These are phyloP conservation scores for Drosophila acutilabella DNA, from an alignment of 2,888 invertebrate genomes.

Conservation along the genomic window DNA sequence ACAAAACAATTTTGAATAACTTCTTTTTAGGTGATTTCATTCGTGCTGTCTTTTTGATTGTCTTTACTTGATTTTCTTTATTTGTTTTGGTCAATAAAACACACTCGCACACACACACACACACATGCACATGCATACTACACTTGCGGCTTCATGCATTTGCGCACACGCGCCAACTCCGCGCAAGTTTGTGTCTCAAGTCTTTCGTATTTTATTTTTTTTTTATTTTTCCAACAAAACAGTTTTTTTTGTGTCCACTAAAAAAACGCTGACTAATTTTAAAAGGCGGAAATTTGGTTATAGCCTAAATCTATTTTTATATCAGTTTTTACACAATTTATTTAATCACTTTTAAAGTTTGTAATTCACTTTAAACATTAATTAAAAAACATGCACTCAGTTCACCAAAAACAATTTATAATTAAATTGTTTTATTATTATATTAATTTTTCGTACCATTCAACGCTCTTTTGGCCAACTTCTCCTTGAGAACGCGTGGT, in stretches of 20 bases:
- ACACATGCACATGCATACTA: conserved; percentile 25
- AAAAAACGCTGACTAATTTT: conserved; percentile 29
- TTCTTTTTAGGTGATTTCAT: conserved; percentile 40
- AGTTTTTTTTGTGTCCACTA: conserved; percentile 7
- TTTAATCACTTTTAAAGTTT: conserved; percentile 4
- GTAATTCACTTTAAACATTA: conserved; percentile 3
- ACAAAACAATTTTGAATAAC: conserved; percentile 45
- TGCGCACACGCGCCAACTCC: conserved; percentile 61
- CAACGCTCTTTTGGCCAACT: conserved; percentile 63
- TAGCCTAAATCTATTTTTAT: conserved; percentile 16
- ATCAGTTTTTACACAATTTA: conserved; percentile 1
- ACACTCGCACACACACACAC: conserved; percentile 21
- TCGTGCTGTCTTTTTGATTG: conserved; percentile 29
- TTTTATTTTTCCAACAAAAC: conserved; percentile 17
- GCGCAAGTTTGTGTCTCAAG: conserved; percentile 75
- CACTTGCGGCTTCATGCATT: conserved; percentile 60
- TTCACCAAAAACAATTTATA: not conserved
- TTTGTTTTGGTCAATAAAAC: conserved; percentile 49
- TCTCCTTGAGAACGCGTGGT: conserved; percentile 55
- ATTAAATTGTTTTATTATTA: conserved; percentile 11
- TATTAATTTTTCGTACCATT: conserved; percentile 54
- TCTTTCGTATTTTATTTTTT: conserved; percentile 64
- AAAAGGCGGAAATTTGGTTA: conserved; percentile 40
- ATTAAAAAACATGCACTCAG: conserved; percentile 2
- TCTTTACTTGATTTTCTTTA: conserved; percentile 35